Percentiles rank a stretch among this genome's conserved stretches.
These are phyloP conservation scores for Helicoverpa assulta DNA, from an alignment of 2,888 invertebrate species.

Conservation along the genomic window DNA sequence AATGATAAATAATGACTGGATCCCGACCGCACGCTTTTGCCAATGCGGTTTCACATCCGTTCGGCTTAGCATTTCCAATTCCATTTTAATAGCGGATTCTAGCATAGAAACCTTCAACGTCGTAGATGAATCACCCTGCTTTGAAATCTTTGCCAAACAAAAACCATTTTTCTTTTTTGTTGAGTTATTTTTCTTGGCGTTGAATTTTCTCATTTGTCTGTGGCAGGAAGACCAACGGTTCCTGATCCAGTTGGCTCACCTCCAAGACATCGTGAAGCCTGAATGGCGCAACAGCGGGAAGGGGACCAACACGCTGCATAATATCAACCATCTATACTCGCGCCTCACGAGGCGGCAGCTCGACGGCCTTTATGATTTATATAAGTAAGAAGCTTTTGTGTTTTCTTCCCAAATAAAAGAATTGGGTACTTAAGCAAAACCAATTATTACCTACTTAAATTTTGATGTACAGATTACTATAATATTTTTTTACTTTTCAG, in stretches of 20 bases:
- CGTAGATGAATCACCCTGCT: neutral
- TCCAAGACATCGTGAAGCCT: constrained; percentile 94
- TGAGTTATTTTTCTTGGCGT: constrained; percentile 2
- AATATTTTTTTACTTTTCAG: constrained; percentile 85
- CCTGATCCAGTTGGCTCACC: constrained; percentile 93
- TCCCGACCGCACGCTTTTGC: constrained; percentile 39
- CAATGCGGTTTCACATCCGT: constrained; percentile 33
- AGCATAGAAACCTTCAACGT: neutral
- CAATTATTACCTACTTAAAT: no score
- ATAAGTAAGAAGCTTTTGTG: constrained; percentile 88
- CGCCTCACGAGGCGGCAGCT: constrained; percentile 94
- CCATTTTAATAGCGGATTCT: constrained; percentile 22
- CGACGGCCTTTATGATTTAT: constrained; percentile 94
- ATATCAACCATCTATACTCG: constrained; percentile 94
- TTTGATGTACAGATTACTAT: no score
- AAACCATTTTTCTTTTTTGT: neutral
- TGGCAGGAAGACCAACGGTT: constrained; percentile 95
- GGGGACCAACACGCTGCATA: constrained; percentile 93
- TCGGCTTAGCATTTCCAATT: constrained; percentile 28
- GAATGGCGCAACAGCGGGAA: constrained; percentile 96
- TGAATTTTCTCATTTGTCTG: constrained; percentile 16
- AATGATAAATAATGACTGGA: constrained; percentile 48
- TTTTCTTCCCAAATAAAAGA: neutral
- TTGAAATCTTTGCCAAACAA: neutral
- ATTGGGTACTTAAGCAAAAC: neutral